These are phyloP conservation scores for Metacarcinus magister DNA, from an alignment of 2,888 invertebrate genomes.

Conservation along the genomic window DNA sequence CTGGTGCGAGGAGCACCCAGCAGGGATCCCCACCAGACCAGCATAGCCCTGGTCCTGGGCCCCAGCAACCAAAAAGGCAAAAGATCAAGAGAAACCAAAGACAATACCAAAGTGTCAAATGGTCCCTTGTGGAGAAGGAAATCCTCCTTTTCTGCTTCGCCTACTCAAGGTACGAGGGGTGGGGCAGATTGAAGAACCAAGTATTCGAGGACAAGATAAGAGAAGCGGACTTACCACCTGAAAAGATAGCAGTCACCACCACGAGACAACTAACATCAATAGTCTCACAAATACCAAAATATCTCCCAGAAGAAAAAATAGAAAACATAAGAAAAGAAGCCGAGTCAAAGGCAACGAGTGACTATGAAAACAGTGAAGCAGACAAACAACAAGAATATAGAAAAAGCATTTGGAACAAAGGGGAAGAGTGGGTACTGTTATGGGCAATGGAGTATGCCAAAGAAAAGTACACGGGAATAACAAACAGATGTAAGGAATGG, in stretches of 20 bases:
- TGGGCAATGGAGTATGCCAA: constrained; percentile 52
- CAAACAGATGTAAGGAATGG: not conserved
- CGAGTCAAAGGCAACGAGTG: not conserved
- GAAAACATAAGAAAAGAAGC: not conserved
- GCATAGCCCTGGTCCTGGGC: too few relatives aligned
- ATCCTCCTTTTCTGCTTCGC: constrained; percentile 21
- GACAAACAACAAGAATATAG: constrained; percentile 36
- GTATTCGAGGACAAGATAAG: constrained; percentile 50
- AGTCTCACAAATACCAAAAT: constrained; percentile 45
- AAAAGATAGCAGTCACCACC: constrained; percentile 8
- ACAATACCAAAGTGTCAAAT: constrained; percentile 33
- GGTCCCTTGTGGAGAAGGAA: not conserved
- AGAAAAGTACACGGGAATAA: not conserved
- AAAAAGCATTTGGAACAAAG: constrained; percentile 5
- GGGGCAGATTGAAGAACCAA: constrained; percentile 27
- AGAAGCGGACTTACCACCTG: not conserved
- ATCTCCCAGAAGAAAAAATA: constrained; percentile 44
- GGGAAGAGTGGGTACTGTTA: constrained; percentile 44
- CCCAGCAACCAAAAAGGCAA: too few relatives aligned
- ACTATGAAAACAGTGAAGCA: constrained; percentile 16
- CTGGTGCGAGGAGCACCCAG: too few relatives aligned
- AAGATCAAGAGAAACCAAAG: not conserved
- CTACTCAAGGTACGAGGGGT: constrained; percentile 38
- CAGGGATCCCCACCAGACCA: too few relatives aligned
- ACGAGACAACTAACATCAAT: constrained; percentile 29